Percentiles rank a stretch among this genome's conserved stretches.
These are phyloP conservation scores for Lagorchestes hirsutus DNA, from an alignment of 2,797 vertebrate species.

Conservation along the genomic window DNA sequence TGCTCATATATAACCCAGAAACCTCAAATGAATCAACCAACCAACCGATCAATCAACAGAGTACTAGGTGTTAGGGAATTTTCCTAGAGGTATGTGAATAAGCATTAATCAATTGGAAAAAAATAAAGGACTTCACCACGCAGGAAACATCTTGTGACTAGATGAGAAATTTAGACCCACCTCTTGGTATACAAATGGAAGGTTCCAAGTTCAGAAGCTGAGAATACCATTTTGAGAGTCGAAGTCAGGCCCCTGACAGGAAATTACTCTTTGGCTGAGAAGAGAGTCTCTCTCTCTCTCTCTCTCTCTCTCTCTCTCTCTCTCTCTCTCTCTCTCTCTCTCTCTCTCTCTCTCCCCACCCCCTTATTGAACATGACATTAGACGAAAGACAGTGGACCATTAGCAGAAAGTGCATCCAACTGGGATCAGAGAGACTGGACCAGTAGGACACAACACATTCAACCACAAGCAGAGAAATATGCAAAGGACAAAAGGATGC, in stretches of 20 bases:
- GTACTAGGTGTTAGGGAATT: background rate
- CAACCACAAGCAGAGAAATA: background rate
- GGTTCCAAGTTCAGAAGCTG: no score
- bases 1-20: background rate
- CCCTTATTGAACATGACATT: no score
- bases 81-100: background rate
- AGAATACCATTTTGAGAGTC: background rate
- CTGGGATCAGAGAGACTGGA: background rate
- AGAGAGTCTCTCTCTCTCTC: no score
- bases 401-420: no score
- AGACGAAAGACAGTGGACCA: no score
- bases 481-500: background rate
- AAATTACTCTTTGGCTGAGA: background rate
- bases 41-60: background rate
- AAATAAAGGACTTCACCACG: background rate
- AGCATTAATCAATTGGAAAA: background rate
- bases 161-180: background rate
- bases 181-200: background rate
- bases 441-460: background rate
- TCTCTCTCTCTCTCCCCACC: no score
- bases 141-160: background rate
- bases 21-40: background rate
- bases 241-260: no score
- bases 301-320: no score
- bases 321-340: no score